These are phyloP conservation scores for Scolopax mira DNA, from an alignment of 2,113 vertebrate genomes.

Conservation along the genomic window DNA sequence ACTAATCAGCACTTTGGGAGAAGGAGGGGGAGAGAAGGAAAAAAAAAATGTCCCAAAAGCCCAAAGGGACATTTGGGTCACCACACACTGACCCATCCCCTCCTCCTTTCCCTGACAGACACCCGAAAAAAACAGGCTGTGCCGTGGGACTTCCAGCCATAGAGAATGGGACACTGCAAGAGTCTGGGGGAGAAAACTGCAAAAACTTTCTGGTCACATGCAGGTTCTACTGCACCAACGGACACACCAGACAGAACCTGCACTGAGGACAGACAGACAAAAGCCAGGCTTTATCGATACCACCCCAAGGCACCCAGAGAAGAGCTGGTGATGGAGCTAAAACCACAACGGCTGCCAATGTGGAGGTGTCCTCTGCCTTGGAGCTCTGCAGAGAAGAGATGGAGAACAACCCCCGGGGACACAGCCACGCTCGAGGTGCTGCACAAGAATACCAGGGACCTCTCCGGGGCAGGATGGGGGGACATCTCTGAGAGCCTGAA, in stretches of 20 bases:
- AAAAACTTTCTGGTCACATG: not conserved
- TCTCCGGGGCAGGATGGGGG: too few species aligned
- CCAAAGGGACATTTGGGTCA: too few species aligned
- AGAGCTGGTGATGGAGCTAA: too few species aligned
- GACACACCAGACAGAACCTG: not conserved
- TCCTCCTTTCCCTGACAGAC: not conserved
- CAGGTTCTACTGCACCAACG: not conserved
- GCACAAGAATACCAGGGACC: not conserved
- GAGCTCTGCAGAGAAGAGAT: not conserved
- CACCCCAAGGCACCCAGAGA: too few species aligned
- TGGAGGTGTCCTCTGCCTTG: not conserved
- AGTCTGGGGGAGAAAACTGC: not conserved
- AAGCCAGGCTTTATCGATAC: too few species aligned
- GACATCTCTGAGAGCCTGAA: not conserved
- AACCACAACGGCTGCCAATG: not conserved
- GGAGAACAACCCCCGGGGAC: not conserved
- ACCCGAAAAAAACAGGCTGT: not conserved
- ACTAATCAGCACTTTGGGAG: not conserved
- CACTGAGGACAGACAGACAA: not conserved
- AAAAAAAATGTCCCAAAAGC: not conserved
- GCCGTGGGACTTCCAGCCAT: not conserved
- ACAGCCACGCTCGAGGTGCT: not conserved
- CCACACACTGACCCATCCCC: too few species aligned
- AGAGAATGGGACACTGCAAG: too few species aligned
- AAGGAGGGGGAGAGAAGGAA: not conserved